Evolutionary conservation across 2,888 invertebrate species (phyloP).

Genomic region (Cephus pygmeus): DNA sequence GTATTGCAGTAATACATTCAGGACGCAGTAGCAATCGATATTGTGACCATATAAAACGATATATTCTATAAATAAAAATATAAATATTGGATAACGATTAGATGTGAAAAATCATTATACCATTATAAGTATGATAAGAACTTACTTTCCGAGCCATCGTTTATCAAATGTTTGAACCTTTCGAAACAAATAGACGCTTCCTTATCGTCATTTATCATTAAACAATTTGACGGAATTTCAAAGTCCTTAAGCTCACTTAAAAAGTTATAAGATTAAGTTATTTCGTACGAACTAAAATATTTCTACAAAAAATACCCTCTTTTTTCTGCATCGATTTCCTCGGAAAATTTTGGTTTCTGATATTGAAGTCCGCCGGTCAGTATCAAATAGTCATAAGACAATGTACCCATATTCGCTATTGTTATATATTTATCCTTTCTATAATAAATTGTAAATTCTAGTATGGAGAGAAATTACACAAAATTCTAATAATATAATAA

Average conservation of each 20-base stretch:
- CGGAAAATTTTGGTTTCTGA: constrained; percentile 32
- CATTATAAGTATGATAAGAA: background rate
- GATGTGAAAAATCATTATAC: no score
- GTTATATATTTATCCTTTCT: constrained; percentile 72
- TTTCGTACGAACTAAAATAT: background rate
- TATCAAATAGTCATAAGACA: constrained; percentile 59
- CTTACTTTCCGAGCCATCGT: constrained; percentile 13
- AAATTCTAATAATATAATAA: background rate
- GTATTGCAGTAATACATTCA: constrained; percentile 72
- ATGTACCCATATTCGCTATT: constrained; percentile 56
- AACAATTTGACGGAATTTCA: constrained; percentile 71
- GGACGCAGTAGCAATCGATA: constrained; percentile 75
- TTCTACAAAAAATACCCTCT: constrained; percentile 28
- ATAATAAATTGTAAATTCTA: background rate
- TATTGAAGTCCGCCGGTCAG: constrained; percentile 57
- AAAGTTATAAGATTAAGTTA: no score
- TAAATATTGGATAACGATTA: no score
- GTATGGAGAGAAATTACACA: background rate
- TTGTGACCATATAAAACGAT: constrained; percentile 77
- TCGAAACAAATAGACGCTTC: constrained; percentile 66
- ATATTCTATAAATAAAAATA: constrained; percentile 30
- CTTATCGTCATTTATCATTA: constrained; percentile 70
- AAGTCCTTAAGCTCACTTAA: constrained; percentile 41
- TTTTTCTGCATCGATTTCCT: constrained; percentile 23
- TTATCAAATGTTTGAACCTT: constrained; percentile 26